Base-by-base conservation (phyloP, 2,888 invertebrate species). In the Thecocarcelia acutangulata region DNA sequence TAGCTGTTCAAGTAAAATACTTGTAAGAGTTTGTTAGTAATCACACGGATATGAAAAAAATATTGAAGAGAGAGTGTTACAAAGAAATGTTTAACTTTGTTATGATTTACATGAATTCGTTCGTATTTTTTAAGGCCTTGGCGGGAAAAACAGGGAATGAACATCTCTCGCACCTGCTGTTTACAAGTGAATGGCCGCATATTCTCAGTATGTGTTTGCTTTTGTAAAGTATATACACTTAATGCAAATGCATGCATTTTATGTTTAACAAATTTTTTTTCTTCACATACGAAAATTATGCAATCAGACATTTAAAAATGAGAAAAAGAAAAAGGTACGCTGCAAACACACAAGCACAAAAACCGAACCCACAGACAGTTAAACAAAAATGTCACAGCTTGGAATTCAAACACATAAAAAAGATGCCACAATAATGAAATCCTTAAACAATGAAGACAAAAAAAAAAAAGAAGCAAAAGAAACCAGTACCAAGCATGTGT, bases 371-470 rank as follows among this genome's bases (percentile, higher is more conserved):
- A 73, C 75, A 80, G 80, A 83, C 75, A 80, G 73, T 80, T 63
- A 72, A 68, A 66, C 56, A 79, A 75, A 69, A 74, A 73, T 76
- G 80, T 72, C 76, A 77, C 76, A 83, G 83, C 83, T 73, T 80
- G 83, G 76, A 80, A 76, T 73, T 68, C 59, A 54, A 76, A 59
- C 61, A 64, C 58, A 64, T 52, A 76, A 69, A 73, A 76, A 69
- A 74, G 52, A 80, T 80, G 70, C 77, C 66, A 75, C 70, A 82
- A 82, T 73, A 82, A 82, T 80, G 50, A 74, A 66, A 70, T 73
- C 66, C 17, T 46, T 61, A 61, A 80, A 80, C 70, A 80, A 83
- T 64, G 46, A 17, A 74, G 46, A 24, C 17, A 37, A 61, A 77
- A 8, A 37, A 12, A 48, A 70, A 70, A 42, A 72, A 72, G 40